phyloP scores from a whole-genome alignment of 2,888 invertebrate genomes.

The Plusia festucae region DNA sequence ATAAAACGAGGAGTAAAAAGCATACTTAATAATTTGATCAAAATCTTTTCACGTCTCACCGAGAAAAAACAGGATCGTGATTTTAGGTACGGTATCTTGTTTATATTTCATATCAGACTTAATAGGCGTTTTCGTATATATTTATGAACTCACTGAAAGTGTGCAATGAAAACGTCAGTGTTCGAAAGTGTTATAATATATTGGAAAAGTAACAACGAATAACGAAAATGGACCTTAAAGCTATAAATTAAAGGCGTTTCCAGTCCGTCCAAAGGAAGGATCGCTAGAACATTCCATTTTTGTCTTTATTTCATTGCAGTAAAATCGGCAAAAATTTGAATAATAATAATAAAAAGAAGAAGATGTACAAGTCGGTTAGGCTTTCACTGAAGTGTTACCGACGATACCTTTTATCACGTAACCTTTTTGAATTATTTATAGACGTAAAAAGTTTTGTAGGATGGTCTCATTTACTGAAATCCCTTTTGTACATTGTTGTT shows the following conservation, averaged over 20 bases:
- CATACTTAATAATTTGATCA: slow-evolving; percentile 28
- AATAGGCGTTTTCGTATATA: slow-evolving; percentile 33
- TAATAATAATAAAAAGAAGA: too few relatives aligned
- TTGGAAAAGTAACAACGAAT: neutral
- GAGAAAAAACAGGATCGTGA: slow-evolving; percentile 41
- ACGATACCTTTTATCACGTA: slow-evolving; percentile 33
- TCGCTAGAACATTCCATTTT: neutral
- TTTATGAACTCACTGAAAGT: slow-evolving; percentile 35
- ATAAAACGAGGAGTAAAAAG: slow-evolving; percentile 23
- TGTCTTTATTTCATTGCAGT: neutral
- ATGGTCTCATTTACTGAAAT: neutral
- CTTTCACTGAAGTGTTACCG: neutral
- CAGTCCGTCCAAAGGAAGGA: neutral
- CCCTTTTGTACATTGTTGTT: neutral
- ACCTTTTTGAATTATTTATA: slow-evolving; percentile 46
- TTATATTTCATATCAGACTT: slow-evolving; percentile 49
- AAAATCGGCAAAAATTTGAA: slow-evolving; percentile 16
- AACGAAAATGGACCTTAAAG: neutral
- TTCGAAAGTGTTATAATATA: slow-evolving; percentile 17
- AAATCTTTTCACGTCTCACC: slow-evolving; percentile 30
- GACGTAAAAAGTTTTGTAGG: neutral
- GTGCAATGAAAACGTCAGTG: slow-evolving; percentile 43
- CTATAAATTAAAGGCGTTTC: too few relatives aligned
- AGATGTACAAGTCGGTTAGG: too few relatives aligned
- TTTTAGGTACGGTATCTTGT: slow-evolving; percentile 36